Base-by-base conservation (phyloP, 2,113 vertebrate species). In the Chloroceryle aenea region DNA sequence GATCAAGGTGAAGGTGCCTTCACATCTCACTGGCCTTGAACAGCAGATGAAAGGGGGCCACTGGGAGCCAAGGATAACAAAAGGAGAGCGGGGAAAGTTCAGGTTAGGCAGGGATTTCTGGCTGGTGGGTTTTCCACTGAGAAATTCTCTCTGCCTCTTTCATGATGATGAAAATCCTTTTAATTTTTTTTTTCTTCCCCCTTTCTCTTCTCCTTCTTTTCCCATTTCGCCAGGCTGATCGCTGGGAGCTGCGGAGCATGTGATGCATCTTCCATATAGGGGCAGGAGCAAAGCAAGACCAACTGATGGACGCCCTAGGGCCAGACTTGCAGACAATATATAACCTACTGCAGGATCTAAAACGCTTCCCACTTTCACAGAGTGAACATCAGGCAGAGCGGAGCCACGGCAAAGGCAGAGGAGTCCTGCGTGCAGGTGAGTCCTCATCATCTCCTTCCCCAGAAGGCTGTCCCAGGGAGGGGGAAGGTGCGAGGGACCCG, bases 251-350 rank as follows among this genome's bases (percentile, higher is more conserved):
- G 74, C 8, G 34, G 90, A 96, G 97, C 97, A 98, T 97, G 97
- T 97, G 97, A 97, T 97, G 96, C 93, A 87, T 92, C 94, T 97
- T 95, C 97, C 97, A 96, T 97, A 95, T 97, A 97, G 96, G 97
- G 97, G 97, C 97, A 98, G 97, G 94, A 96, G 96, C 91, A 96
- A 95, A 95, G 92, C 95, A 96, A 95, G 97, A 95, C 97, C 97
- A 93, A 96, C 95, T 78, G 95, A 96, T 96, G 96, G 97, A 96
- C 96, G 96, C 97, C 97, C 97, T 97, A 97, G 95, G 97, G 97
- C 97, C 97, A 98, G 89, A 97, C 97, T 97, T 94, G 97, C 96
- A 97, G 97, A 97, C 97, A 96, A 97, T 97, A 97, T 97, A 98
- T 97, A 98, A 97, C 97, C 96, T 97, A 94, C 68, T 73, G 93